Evolutionary conservation across 2,113 vertebrate species (phyloP).

Genomic region (Geococcyx californianus): DNA sequence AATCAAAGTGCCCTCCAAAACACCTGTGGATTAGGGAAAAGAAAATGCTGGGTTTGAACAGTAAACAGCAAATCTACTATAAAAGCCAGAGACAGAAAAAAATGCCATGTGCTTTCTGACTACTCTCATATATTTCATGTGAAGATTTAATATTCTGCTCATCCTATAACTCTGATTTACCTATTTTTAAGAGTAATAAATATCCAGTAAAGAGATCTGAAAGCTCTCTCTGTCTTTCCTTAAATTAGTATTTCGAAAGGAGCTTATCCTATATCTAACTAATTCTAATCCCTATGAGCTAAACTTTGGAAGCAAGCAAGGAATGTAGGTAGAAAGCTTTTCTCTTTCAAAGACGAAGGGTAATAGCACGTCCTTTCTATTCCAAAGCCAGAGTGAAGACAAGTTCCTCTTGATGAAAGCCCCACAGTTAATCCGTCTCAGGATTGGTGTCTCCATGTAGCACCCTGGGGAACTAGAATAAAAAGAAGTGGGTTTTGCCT

Average conservation of each 20-base stretch:
- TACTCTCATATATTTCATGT: background rate
- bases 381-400: constrained; percentile 50
- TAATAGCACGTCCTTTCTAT: constrained; percentile 41
- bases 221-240: background rate
- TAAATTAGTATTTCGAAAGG: constrained; percentile 15
- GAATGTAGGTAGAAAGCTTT: constrained; percentile 47
- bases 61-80: background rate
- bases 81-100: background rate
- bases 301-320: background rate
- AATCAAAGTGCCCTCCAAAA: background rate
- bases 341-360: background rate
- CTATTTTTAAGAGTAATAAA: background rate
- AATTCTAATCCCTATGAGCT: constrained; percentile 43
- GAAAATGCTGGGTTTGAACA: background rate
- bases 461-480: constrained; percentile 60
- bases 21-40: background rate
- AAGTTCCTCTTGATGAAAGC: constrained; percentile 63
- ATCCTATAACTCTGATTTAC: background rate
- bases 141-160: background rate
- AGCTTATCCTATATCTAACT: constrained; percentile 28
- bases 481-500: constrained; percentile 48
- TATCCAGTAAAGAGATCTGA: background rate
- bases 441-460: constrained; percentile 51
- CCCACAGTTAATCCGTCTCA: constrained; percentile 52
- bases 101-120: fast-evolving